Evolutionary conservation across 2,888 invertebrate genomes (phyloP), one percentile per base, ranked within the genome.

Genomic region (Tachina fera): DNA sequence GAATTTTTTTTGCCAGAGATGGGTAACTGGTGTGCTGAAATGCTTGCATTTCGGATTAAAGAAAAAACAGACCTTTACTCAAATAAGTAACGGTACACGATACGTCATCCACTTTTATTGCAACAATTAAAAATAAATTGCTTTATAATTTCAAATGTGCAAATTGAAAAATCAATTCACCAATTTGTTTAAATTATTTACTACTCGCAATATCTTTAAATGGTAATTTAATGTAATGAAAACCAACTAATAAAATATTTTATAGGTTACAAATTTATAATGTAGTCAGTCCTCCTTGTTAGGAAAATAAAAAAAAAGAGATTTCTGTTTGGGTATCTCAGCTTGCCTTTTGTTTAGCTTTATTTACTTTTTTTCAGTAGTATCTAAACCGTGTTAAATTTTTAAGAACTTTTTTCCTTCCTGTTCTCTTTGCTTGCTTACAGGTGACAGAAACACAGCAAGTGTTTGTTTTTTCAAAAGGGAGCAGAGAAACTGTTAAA

Each of bases 351-450:
- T 39, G 45, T 47, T 31, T 47, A 47, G 4, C 43, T 70, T 14
- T 71, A 61, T 65, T 61, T 53, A 51, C 51, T 19, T 39, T 14
- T 19, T 39, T 14, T 19, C 22, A 60, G 51, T 19, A 19, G 53
- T 16, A 79, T 45, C 45, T 45, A 74, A 74, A 78, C 65, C 82
- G 74, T 83, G 83, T 74, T 70, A 80, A 85, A 87, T 87, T 87
- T 80, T 80, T 83, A 85, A 87, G 87, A 65, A 87, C 74, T 75
- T 80, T 19, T 31, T 63, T 68, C 22, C n/a, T 31, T 31, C 9
- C 51, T 45, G 14, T 63, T 41, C 19, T 53, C 14, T 67, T 43
- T 14, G 49, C 76, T 75, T 75, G 65, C 60, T 49, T 60, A 68
- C 83, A 87, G 83, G 83, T 83, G 80, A 78, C 63, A 45, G 47